These are phyloP conservation scores for Macroramphosus scolopax DNA, from an alignment of 2,797 vertebrate species.

Conservation along the genomic window DNA sequence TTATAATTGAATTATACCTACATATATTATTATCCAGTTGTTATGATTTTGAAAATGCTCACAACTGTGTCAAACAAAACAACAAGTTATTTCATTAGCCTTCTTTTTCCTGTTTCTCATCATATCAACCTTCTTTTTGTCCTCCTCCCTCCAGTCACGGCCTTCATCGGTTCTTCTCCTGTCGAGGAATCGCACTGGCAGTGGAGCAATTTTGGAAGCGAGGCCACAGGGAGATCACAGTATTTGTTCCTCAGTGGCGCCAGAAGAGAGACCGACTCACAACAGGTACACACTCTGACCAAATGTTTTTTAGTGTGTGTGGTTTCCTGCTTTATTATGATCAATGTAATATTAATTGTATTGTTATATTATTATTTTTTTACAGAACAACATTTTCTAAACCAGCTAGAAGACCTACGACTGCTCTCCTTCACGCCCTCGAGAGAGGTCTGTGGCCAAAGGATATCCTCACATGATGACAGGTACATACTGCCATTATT, in stretches of 20 bases:
- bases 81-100: background rate
- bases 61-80: no score
- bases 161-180: conserved; percentile 91
- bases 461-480: conserved; percentile 95
- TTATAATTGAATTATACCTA: no score
- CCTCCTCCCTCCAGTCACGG: conserved; percentile 80
- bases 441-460: conserved; percentile 91
- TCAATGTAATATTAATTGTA: background rate
- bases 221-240: conserved; percentile 94
- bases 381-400: conserved; percentile 93
- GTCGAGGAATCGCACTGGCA: conserved; percentile 93
- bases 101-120: conserved; percentile 1
- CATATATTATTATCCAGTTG: no score
- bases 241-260: conserved; percentile 97
- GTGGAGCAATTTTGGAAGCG: conserved; percentile 94
- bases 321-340: no score
- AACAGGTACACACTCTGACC: conserved; percentile 81
- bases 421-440: conserved; percentile 96
- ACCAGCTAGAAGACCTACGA: conserved; percentile 90
- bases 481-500: no score
- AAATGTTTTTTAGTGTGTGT: no score
- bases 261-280: conserved; percentile 87
- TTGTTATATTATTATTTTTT: background rate
- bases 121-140: background rate
- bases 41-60: no score